Percentiles rank a stretch among this genome's conserved stretches.
Evolutionary conservation across 1,140 invertebrate genomes (phyloP).

Genomic region (Drosophila kurseongensis): DNA sequence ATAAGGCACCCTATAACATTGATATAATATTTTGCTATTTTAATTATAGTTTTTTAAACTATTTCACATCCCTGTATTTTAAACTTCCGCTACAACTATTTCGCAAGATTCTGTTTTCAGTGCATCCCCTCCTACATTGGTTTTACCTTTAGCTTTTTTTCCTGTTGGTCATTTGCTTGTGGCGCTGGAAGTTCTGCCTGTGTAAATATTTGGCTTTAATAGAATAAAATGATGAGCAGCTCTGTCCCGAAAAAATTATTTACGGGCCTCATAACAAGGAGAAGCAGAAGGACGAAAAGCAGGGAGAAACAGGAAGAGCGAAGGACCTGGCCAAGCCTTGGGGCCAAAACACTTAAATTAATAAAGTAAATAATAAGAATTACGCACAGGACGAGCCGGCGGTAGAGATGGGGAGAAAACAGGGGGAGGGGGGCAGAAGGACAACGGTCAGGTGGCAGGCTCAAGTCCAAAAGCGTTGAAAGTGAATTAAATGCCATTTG

Average conservation of each 20-base stretch:
- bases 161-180: constrained; percentile 48
- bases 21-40: too few species aligned
- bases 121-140: constrained; percentile 1
- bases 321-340: constrained; percentile 37
- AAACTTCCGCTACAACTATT: neutral
- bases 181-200: constrained; percentile 34
- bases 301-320: neutral
- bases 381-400: constrained; percentile 45
- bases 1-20: too few species aligned
- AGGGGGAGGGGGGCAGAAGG: neutral
- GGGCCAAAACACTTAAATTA: constrained; percentile 81
- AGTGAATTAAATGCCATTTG: constrained; percentile 81
- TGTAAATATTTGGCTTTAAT: constrained; percentile 81
- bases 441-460: constrained; percentile 44
- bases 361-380: constrained; percentile 82
- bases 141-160: constrained; percentile 37
- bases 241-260: constrained; percentile 56
- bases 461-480: constrained; percentile 52
- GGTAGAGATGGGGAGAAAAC: neutral
- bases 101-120: neutral
- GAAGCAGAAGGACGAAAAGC: constrained; percentile 2
- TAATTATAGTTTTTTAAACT: too few species aligned
- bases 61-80: too few species aligned
- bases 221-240: constrained; percentile 78
- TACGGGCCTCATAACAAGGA: constrained; percentile 37